Evolutionary conservation across 2,888 invertebrate genomes (phyloP).

Genomic region (Carabus problematicus): DNA sequence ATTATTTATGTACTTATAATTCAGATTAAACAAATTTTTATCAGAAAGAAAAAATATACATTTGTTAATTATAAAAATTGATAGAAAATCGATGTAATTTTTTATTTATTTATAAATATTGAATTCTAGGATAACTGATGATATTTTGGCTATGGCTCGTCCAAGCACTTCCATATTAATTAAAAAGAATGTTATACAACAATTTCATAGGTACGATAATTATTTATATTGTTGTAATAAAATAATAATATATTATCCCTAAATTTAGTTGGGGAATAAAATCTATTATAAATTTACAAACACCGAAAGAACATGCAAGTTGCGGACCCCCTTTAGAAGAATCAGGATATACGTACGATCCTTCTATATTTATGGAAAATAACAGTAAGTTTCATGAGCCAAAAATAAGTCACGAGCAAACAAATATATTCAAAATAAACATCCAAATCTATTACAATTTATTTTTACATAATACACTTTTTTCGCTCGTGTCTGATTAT

Average conservation of each 20-base stretch:
- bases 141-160: conserved; percentile 88
- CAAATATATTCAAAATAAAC: neutral
- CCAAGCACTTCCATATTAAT: conserved; percentile 78
- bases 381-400: conserved; percentile 68
- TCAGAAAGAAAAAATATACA: too few relatives aligned
- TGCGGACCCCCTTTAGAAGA: conserved; percentile 79
- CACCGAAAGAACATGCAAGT: conserved; percentile 83
- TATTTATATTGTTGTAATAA: neutral
- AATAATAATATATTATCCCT: conserved; percentile 1
- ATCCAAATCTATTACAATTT: neutral
- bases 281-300: conserved; percentile 86
- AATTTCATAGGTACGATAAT: conserved; percentile 71
- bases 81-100: too few relatives aligned
- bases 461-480: neutral
- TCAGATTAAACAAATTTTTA: too few relatives aligned
- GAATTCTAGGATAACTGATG: conserved; percentile 80
- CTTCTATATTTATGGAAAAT: conserved; percentile 82
- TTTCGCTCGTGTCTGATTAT: neutral
- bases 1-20: too few relatives aligned
- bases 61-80: too few relatives aligned
- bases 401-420: neutral
- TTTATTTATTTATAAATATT: neutral
- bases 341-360: conserved; percentile 87
- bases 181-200: conserved; percentile 77
- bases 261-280: conserved; percentile 74